A percentile compares a stretch with the other conserved stretches of the same genome.
Conservation (phyloP, 2,888 invertebrate species). For the Pollenia angustigena region DNA sequence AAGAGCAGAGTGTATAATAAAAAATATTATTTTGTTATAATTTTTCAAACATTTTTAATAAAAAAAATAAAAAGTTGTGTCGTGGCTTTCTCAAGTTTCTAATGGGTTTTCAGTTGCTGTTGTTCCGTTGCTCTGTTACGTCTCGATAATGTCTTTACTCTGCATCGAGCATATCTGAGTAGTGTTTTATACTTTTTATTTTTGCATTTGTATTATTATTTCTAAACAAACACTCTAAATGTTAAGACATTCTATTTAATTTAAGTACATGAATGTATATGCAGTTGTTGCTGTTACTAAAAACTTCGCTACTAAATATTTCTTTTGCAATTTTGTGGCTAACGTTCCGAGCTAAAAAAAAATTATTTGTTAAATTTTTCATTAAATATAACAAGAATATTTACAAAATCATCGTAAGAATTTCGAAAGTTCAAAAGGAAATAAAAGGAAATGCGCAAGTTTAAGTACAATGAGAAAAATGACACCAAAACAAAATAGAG, state of each 20-base stretch:
- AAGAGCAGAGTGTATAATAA: too few species aligned
- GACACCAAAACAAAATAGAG: slow-evolving; percentile 58
- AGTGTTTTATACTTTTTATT: background rate
- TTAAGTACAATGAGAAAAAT: slow-evolving; percentile 43
- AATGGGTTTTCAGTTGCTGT: slow-evolving; percentile 42
- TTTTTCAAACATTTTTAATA: slow-evolving; percentile 14
- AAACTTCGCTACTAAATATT: background rate
- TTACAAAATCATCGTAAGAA: background rate
- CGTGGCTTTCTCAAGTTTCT: slow-evolving; percentile 70
- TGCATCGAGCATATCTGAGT: slow-evolving; percentile 30
- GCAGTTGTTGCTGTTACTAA: slow-evolving; percentile 8
- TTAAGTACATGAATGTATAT: background rate
- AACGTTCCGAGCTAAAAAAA: too few species aligned
- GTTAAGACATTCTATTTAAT: slow-evolving; percentile 60
- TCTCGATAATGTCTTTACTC: slow-evolving; percentile 21
- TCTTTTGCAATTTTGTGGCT: too few species aligned
- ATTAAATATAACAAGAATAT: background rate
- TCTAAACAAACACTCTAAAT: slow-evolving; percentile 50
- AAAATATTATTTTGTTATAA: slow-evolving; percentile 24
- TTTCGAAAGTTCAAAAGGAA: slow-evolving; percentile 37
- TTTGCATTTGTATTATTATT: slow-evolving; percentile 39
- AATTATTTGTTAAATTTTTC: too few species aligned
- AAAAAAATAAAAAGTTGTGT: slow-evolving; percentile 62
- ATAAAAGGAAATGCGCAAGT: slow-evolving; percentile 59
- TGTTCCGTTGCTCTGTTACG: slow-evolving; percentile 52